phyloP scores from a whole-genome alignment of 2,888 invertebrate species.

The Esperia sulphurella region DNA sequence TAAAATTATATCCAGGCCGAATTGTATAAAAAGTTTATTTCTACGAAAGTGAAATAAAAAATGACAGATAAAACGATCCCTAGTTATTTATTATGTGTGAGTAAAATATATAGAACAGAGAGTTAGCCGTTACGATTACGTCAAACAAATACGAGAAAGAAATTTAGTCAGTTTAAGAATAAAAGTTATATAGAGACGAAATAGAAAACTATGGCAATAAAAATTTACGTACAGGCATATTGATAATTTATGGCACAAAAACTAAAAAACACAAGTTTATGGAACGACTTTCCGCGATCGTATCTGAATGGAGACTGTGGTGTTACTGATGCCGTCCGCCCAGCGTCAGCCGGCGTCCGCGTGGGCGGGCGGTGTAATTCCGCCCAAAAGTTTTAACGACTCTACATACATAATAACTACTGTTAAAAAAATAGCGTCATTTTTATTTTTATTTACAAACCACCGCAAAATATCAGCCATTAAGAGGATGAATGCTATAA shows the following conservation, averaged over 20 bases:
- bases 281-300: constrained; percentile 54
- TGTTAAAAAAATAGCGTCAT: background rate
- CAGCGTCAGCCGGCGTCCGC: constrained; percentile 37
- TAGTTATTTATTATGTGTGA: background rate
- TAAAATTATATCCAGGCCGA: background rate
- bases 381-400: constrained; percentile 24
- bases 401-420: background rate
- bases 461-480: too few species aligned
- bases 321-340: constrained; percentile 56
- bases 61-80: background rate
- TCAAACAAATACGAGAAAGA: background rate
- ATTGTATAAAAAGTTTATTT: too few species aligned
- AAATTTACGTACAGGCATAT: constrained; percentile 66
- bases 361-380: constrained; percentile 50
- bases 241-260: constrained; percentile 35
- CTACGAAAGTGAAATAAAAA: background rate
- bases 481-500: too few species aligned
- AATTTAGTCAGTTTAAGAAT: background rate
- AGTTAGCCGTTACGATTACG: background rate
- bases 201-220: constrained; percentile 1
- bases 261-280: constrained; percentile 35
- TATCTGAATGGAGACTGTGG: constrained; percentile 58
- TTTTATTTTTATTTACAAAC: background rate
- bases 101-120: background rate
- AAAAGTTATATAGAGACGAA: background rate